phyloP scores from a whole-genome alignment of 2,888 invertebrate species.

The Phrixothrix hirtus region DNA sequence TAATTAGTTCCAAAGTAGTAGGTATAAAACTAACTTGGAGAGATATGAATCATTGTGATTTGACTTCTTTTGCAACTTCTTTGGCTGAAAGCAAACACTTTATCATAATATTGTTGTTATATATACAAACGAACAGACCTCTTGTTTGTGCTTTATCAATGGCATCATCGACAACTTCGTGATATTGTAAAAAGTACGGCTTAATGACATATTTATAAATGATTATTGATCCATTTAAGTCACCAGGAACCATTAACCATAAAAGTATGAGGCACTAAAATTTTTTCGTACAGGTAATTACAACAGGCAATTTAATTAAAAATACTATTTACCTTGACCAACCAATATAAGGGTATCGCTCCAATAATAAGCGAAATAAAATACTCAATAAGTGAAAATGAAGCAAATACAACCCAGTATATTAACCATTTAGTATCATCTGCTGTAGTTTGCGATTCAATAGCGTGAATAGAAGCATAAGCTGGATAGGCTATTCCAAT shows the following conservation, averaged over 20 bases:
- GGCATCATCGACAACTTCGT: slow-evolving; percentile 64
- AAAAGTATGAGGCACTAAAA: slow-evolving; percentile 75
- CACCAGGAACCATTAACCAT: slow-evolving; percentile 80
- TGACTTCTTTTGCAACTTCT: no score
- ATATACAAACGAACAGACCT: no score
- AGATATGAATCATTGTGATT: no score
- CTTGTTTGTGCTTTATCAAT: slow-evolving; percentile 40
- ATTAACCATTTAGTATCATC: slow-evolving; percentile 95
- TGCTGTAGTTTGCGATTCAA: slow-evolving; percentile 71
- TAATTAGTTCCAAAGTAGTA: no score
- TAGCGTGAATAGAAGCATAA: slow-evolving; percentile 79
- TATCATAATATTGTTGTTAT: no score
- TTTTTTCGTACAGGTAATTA: neutral
- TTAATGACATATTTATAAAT: slow-evolving; percentile 79
- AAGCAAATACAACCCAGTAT: slow-evolving; percentile 93
- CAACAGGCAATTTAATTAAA: neutral
- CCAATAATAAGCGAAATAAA: slow-evolving; percentile 82
- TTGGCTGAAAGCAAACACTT: no score
- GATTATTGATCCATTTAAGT: slow-evolving; percentile 76
- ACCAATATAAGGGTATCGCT: slow-evolving; percentile 91
- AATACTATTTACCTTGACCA: slow-evolving; percentile 69
- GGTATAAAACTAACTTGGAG: no score
- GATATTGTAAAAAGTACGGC: slow-evolving; percentile 83
- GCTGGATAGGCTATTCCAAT: slow-evolving; percentile 94
- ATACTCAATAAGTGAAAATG: slow-evolving; percentile 85